Evolutionary conservation across 2,888 invertebrate genomes (phyloP).

Genomic region (Branchinecta sandiegonensis): DNA sequence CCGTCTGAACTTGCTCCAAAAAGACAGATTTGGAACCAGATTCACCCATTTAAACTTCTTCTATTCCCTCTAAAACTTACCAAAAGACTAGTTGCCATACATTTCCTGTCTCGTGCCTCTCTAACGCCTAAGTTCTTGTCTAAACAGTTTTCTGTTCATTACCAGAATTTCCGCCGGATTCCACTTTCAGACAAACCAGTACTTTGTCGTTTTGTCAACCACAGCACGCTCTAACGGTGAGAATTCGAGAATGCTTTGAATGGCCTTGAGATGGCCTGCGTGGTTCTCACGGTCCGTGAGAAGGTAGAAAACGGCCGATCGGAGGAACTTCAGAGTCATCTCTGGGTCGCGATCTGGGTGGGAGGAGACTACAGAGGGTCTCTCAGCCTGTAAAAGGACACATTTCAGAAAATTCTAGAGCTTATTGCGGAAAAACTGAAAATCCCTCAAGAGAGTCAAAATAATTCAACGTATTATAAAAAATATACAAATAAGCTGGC

Average conservation of each 20-base stretch:
- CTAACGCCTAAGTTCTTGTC: no score
- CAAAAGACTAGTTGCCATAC: no score
- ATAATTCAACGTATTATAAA: no score
- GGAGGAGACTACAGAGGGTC: no score
- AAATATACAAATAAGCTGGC: no score
- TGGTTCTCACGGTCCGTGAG: slow-evolving; percentile 76
- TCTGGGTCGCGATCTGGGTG: slow-evolving; percentile 50
- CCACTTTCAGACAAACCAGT: slow-evolving; percentile 10
- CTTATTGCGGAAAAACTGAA: no score
- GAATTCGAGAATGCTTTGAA: slow-evolving; percentile 79
- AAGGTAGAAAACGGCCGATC: slow-evolving; percentile 84
- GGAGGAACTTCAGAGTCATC: slow-evolving; percentile 76
- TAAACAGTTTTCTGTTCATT: neutral
- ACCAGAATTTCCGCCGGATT: neutral
- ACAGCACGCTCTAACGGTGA: slow-evolving; percentile 33
- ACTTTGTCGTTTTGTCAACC: slow-evolving; percentile 20
- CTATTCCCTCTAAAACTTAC: no score
- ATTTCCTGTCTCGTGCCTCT: no score
- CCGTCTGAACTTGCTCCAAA: no score
- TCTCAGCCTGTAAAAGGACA: slow-evolving; percentile 22
- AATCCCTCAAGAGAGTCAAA: neutral
- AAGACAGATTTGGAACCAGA: no score
- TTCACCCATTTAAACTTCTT: no score
- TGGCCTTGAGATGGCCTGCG: slow-evolving; percentile 71
- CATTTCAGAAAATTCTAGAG: no score